phyloP scores from a whole-genome alignment of 2,888 invertebrate genomes.

The Homarus gammarus region DNA sequence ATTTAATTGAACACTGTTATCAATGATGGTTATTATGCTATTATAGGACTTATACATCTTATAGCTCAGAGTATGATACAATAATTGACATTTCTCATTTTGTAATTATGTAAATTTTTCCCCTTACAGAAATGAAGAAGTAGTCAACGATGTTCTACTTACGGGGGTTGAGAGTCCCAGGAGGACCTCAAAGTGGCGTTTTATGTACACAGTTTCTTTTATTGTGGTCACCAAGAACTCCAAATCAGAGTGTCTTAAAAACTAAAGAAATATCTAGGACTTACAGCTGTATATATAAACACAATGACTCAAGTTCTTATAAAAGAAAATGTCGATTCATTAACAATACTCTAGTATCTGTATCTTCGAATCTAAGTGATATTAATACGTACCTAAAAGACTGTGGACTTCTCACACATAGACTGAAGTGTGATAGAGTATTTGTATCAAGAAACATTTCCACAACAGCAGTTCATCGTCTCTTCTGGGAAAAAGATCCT shows the following conservation, averaged over 20 bases:
- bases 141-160: neutral
- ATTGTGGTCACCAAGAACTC: neutral
- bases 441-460: conserved; percentile 23
- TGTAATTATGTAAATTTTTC: too few species aligned
- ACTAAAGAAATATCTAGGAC: neutral
- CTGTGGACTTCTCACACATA: neutral
- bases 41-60: too few species aligned
- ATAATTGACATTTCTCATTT: too few species aligned
- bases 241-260: neutral
- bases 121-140: neutral
- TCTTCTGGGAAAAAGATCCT: conserved; percentile 63
- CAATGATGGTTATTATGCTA: too few species aligned
- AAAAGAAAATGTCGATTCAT: neutral
- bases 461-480: conserved; percentile 2
- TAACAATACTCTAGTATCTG: neutral
- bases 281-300: neutral
- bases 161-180: neutral
- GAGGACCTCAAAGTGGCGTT: neutral
- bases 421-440: neutral
- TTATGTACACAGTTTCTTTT: neutral
- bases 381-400: neutral
- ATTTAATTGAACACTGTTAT: too few species aligned
- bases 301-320: neutral
- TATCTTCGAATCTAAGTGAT: neutral
- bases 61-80: too few species aligned